Evolutionary conservation across 2,113 vertebrate species (phyloP).

Genomic region (Anguilla japonica): DNA sequence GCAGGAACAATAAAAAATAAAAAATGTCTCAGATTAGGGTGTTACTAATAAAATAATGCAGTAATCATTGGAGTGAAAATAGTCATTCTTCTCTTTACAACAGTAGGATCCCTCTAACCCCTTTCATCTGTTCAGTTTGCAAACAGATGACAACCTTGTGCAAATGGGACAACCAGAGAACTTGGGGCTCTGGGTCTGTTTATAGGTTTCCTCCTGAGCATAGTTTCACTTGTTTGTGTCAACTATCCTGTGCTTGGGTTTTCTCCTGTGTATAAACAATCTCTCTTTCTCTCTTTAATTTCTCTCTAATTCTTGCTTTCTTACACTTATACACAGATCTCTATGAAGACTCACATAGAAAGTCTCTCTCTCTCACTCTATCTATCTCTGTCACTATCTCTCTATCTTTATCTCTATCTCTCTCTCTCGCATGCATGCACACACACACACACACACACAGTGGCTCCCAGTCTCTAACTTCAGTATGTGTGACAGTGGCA

Average conservation of each 20-base stretch:
- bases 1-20: too few species aligned
- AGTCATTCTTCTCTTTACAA: neutral
- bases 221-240: neutral
- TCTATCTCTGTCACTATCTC: too few species aligned
- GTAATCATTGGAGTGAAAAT: neutral
- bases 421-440: neutral
- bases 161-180: neutral
- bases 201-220: neutral
- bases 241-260: neutral
- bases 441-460: too few species aligned
- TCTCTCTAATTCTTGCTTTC: neutral
- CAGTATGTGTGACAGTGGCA: neutral
- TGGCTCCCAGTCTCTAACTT: neutral
- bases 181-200: neutral
- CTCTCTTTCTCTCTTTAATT: neutral
- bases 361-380: too few species aligned
- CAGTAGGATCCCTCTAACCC: neutral
- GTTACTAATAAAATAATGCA: too few species aligned
- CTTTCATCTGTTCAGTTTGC: neutral
- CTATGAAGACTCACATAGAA: too few species aligned
- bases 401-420: too few species aligned
- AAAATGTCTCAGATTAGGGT: too few species aligned
- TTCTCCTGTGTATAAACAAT: neutral
- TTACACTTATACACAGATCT: constrained; percentile 19
- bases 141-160: neutral